A percentile compares a stretch with the other conserved stretches of the same genome.
Conservation (phyloP, 2,797 vertebrate species). For the Mormyrus proboscirostris region DNA sequence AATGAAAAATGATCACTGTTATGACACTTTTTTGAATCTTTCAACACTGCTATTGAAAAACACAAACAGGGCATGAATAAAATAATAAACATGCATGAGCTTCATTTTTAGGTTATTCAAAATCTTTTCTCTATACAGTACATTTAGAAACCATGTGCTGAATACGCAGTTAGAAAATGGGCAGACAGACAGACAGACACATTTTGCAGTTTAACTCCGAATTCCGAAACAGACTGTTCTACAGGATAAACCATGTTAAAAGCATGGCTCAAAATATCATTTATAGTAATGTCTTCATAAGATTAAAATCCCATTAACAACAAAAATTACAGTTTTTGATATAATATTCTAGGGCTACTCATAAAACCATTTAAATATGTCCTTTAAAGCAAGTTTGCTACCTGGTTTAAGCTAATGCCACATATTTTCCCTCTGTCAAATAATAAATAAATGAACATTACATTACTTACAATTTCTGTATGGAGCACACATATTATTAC, state of each 20-base stretch:
- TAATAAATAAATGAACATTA: not conserved
- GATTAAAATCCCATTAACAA: not conserved
- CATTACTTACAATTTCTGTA: not conserved
- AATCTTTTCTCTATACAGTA: not conserved
- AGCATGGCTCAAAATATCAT: not conserved
- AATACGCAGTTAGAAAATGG: not conserved
- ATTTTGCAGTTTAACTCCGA: not conserved
- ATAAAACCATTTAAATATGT: not conserved
- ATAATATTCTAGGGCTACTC: not conserved
- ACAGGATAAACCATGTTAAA: not conserved
- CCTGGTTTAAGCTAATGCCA: not conserved
- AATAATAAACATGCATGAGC: not conserved
- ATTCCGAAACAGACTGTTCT: not conserved
- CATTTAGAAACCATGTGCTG: not conserved
- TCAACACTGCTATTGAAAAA: not conserved
- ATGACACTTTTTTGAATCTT: not conserved
- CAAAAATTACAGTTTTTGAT: not conserved
- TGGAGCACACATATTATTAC: not conserved
- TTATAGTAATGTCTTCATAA: not conserved
- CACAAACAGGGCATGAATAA: not conserved
- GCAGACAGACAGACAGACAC: not conserved
- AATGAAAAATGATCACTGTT: not conserved
- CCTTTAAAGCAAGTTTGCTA: not conserved
- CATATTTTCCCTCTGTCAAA: not conserved
- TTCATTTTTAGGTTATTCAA: not conserved